Evolutionary conservation across 2,888 invertebrate genomes (phyloP).

Genomic region (Aleiodes testaceus): DNA sequence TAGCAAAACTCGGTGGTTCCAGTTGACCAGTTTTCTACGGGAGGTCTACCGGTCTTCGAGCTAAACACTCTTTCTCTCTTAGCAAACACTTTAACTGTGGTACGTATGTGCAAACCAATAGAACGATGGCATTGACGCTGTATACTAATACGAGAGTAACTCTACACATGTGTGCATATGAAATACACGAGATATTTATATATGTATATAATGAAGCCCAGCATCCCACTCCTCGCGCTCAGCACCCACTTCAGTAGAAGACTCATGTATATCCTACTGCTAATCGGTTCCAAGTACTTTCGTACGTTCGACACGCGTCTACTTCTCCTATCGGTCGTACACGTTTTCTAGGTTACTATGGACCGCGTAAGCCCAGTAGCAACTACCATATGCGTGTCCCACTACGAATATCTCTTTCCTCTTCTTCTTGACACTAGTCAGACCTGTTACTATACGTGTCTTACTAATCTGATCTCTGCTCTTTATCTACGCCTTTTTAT

Average conservation of each 20-base stretch:
- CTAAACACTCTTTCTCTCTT: conserved; percentile 15
- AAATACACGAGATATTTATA: conserved; percentile 51
- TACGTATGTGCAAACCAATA: conserved; percentile 41
- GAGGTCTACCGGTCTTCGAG: conserved; percentile 43
- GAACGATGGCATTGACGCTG: conserved; percentile 64
- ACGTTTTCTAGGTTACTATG: conserved; percentile 33
- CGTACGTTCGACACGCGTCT: conserved; percentile 36
- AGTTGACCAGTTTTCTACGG: conserved; percentile 60
- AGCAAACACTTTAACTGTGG: conserved; percentile 39
- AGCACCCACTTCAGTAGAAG: conserved; percentile 13
- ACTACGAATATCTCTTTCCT: conserved; percentile 35
- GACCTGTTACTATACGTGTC: conserved; percentile 27
- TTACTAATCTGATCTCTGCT: not conserved
- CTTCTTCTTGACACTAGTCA: conserved; percentile 43
- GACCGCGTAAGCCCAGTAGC: conserved; percentile 53
- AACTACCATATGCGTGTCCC: conserved; percentile 40
- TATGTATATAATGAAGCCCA: conserved; percentile 49
- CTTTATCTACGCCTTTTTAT: not conserved
- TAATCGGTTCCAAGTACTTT: conserved; percentile 42
- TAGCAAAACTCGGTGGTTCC: conserved; percentile 44
- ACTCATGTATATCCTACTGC: conserved; percentile 33
- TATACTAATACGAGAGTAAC: conserved; percentile 64
- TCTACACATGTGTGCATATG: conserved; percentile 59
- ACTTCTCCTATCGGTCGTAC: conserved; percentile 25
- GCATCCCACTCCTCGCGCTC: conserved; percentile 16